Evolutionary conservation across 2,113 vertebrate genomes (phyloP).

Genomic region (Eonycteris spelaea): DNA sequence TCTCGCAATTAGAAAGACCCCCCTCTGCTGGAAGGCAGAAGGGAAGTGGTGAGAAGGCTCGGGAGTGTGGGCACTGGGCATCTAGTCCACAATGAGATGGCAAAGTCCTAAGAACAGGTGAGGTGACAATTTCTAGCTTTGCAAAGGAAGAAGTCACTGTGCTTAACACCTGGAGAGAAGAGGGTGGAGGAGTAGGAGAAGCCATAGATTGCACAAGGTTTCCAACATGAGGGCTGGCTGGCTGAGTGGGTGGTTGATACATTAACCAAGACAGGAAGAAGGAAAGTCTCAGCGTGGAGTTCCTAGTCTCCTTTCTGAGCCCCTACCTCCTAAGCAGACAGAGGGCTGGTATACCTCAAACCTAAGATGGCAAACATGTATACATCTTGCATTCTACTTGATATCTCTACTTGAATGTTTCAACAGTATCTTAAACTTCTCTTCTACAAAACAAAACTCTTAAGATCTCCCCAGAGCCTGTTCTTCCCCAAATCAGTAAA

Average conservation of each 20-base stretch:
- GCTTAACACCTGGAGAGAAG: neutral
- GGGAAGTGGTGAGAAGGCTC: neutral
- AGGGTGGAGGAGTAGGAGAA: neutral
- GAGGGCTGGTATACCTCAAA: neutral
- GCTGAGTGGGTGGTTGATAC: neutral
- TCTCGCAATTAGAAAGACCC: neutral
- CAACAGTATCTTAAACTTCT: neutral
- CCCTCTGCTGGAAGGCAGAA: neutral
- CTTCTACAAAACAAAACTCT: constrained; percentile 1
- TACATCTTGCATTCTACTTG: neutral
- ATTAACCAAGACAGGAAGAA: neutral
- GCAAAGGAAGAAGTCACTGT: neutral
- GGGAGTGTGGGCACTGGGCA: neutral
- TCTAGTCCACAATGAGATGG: neutral
- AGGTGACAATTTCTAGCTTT: neutral
- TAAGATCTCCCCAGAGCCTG: neutral
- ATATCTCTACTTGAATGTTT: neutral
- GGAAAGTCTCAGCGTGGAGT: neutral
- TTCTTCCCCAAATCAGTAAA: neutral
- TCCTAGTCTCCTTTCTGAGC: neutral
- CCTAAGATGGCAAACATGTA: neutral
- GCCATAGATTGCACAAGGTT: neutral
- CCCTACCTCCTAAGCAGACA: neutral
- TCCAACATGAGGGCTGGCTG: neutral
- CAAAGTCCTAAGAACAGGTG: neutral